Evolutionary conservation across 64 coral and sea anemone genomes (phyloP).

Genomic region (Anthopleura sola): DNA sequence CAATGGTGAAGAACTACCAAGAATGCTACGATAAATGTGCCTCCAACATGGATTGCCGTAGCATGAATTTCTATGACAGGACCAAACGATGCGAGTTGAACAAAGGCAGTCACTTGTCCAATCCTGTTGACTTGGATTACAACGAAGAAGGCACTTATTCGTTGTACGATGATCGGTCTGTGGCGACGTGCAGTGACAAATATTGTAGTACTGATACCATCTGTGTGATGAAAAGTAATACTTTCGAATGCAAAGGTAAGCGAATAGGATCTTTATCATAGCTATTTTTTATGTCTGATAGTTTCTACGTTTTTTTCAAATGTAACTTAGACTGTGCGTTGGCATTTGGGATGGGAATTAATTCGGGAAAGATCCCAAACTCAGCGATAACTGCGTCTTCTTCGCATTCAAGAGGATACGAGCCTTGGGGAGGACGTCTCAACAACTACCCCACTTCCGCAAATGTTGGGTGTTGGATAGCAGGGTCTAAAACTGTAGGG

Average conservation of each 20-base stretch:
- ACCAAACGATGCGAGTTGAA: too few relatives aligned
- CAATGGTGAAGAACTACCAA: too few relatives aligned
- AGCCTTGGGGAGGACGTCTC: neutral
- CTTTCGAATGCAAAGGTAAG: neutral
- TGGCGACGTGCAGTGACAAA: neutral
- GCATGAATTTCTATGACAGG: too few relatives aligned
- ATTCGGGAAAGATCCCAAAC: neutral
- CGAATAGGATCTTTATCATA: too few relatives aligned
- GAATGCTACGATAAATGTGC: too few relatives aligned
- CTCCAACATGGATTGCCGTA: too few relatives aligned
- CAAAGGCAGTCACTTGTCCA: too few relatives aligned
- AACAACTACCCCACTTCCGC: neutral
- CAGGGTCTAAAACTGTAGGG: neutral
- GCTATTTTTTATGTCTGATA: too few relatives aligned
- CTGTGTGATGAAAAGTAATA: neutral
- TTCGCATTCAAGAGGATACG: neutral
- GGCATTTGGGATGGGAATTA: neutral
- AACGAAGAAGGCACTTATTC: neutral
- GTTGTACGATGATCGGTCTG: neutral
- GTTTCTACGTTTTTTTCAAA: too few relatives aligned
- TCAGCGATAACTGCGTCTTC: neutral
- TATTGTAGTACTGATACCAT: neutral
- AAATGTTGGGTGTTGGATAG: neutral
- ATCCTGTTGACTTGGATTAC: neutral
- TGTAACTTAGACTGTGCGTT: neutral